Evolutionary conservation across 2,888 invertebrate species (phyloP).

Genomic region (Aleiodes testaceus): DNA sequence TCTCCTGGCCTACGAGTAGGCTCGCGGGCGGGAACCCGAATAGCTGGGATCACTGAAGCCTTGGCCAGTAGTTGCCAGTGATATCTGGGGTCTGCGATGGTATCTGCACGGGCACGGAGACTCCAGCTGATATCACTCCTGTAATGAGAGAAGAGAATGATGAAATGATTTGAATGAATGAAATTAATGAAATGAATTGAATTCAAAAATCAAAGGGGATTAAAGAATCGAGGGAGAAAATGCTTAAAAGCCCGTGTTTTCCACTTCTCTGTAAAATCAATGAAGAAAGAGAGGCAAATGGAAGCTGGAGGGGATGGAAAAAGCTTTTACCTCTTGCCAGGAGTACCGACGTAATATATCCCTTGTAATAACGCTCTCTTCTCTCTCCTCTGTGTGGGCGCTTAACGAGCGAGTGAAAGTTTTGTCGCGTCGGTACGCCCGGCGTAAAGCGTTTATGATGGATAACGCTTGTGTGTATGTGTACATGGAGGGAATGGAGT

Average conservation of each 20-base stretch:
- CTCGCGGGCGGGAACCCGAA: conserved; percentile 88
- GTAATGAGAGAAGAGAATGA: conserved; percentile 63
- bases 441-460: conserved; percentile 64
- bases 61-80: conserved; percentile 89
- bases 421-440: conserved; percentile 48
- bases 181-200: no score
- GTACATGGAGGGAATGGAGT: conserved; percentile 69
- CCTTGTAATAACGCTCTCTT: conserved; percentile 28
- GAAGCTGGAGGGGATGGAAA: neutral
- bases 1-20: conserved; percentile 76
- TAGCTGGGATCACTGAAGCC: conserved; percentile 94
- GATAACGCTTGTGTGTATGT: conserved; percentile 57
- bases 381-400: conserved; percentile 20
- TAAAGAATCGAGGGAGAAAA: neutral
- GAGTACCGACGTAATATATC: conserved; percentile 18
- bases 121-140: conserved; percentile 95
- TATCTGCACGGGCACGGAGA: conserved; percentile 93
- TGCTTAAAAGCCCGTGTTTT: conserved; percentile 4
- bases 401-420: conserved; percentile 59
- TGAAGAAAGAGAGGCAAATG: no score
- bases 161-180: no score
- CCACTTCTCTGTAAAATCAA: no score
- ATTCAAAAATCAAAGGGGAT: no score
- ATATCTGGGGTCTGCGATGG: conserved; percentile 88
- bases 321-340: conserved; percentile 17